phyloP scores from a whole-genome alignment of 2,113 vertebrate genomes.

The Zosterops hypoxanthus region DNA sequence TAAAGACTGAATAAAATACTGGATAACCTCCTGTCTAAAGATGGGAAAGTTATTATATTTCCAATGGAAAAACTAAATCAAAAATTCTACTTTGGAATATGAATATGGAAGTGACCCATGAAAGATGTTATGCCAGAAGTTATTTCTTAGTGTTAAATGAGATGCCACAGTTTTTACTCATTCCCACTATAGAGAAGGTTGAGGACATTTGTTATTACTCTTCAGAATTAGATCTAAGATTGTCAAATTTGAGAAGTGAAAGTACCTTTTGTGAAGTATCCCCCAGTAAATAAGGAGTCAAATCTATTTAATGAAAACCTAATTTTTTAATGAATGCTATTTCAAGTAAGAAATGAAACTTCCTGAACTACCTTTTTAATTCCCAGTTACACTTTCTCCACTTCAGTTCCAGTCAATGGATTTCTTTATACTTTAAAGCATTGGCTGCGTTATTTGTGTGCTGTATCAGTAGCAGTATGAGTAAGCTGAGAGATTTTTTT shows the following conservation, averaged over 20 bases:
- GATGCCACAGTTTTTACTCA: not conserved
- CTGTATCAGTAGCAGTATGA: not conserved
- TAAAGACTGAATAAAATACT: not conserved
- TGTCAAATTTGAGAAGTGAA: not conserved
- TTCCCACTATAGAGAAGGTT: not conserved
- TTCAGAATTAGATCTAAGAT: not conserved
- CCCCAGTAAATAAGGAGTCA: not conserved
- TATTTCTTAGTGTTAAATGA: not conserved
- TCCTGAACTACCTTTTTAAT: not conserved
- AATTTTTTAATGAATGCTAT: not conserved
- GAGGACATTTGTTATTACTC: not conserved
- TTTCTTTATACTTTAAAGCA: not conserved
- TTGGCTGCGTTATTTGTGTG: not conserved
- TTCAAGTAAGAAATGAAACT: not conserved
- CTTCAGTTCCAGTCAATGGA: not conserved
- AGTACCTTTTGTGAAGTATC: not conserved
- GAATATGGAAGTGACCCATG: not conserved
- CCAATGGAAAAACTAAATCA: not conserved
- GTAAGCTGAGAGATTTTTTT: not conserved
- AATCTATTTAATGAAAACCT: not conserved
- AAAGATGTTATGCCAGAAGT: not conserved
- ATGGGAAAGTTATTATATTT: not conserved
- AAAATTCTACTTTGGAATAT: not conserved
- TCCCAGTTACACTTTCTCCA: not conserved
- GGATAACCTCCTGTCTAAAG: not conserved